Evolutionary conservation across 2,888 invertebrate genomes (phyloP).

Genomic region (Brenthis ino): DNA sequence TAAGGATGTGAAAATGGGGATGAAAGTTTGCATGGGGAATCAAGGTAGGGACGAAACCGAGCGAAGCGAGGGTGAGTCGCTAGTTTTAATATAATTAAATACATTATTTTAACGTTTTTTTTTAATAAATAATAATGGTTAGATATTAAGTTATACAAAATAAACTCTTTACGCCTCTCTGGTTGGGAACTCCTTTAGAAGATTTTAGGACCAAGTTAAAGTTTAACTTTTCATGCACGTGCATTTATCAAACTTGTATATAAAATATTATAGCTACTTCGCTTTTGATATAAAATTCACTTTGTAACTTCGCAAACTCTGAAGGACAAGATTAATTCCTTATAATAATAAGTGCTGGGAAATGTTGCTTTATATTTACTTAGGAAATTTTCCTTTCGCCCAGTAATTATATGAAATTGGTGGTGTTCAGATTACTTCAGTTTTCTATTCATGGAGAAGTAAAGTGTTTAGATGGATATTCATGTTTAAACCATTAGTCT

Average conservation of each 20-base stretch:
- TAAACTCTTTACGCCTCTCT: neutral
- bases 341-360: constrained; percentile 10
- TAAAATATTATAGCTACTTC: neutral
- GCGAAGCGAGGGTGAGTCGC: too few relatives aligned
- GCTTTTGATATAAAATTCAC: neutral
- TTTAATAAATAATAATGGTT: too few relatives aligned
- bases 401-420: constrained; percentile 25
- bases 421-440: constrained; percentile 14
- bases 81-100: too few relatives aligned
- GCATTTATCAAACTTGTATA: neutral
- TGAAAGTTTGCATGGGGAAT: too few relatives aligned
- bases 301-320: neutral
- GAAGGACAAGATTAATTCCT: neutral
- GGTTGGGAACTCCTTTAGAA: too few relatives aligned
- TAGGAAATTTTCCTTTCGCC: constrained; percentile 14
- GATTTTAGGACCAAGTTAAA: too few relatives aligned
- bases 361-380: constrained; percentile 21
- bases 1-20: too few relatives aligned
- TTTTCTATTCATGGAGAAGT: neutral
- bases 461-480: neutral
- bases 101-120: too few relatives aligned
- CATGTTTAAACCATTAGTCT: neutral
- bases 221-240: too few relatives aligned
- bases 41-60: too few relatives aligned
- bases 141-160: neutral